These are phyloP conservation scores for Caloenas nicobarica DNA, from an alignment of 2,113 vertebrate species.

Conservation along the genomic window DNA sequence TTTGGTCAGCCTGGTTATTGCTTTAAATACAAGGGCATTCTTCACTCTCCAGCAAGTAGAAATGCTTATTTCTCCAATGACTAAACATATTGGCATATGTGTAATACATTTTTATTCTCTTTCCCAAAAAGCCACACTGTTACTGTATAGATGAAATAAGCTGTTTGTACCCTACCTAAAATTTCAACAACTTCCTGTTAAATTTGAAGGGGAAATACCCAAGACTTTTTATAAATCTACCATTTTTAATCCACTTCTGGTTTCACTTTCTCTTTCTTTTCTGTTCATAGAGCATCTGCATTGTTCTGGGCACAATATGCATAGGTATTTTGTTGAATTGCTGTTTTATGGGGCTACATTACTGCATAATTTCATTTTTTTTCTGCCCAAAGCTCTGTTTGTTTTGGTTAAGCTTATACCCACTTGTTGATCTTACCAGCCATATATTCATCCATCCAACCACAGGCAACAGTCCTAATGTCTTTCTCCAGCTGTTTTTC, in stretches of 20 bases:
- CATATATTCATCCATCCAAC: background rate
- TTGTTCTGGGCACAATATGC: background rate
- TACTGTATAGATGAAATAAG: background rate
- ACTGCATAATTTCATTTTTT: background rate
- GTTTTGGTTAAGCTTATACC: background rate
- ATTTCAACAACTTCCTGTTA: fast-evolving
- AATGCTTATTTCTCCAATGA: background rate
- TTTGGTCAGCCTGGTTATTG: background rate
- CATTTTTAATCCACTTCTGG: background rate
- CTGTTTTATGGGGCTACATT: background rate
- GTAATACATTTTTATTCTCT: background rate
- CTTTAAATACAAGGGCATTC: background rate
- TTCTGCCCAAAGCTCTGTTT: background rate
- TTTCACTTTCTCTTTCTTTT: background rate
- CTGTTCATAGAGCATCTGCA: background rate
- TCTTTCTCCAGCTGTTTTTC: background rate
- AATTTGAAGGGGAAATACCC: background rate
- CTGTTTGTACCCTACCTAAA: background rate
- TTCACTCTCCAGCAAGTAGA: background rate
- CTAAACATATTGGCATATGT: background rate
- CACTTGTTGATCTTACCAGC: background rate
- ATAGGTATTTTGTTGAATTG: background rate
- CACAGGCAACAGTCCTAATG: background rate
- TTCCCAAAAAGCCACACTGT: background rate
- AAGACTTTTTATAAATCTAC: background rate